Percentiles rank a stretch among this genome's conserved stretches.
Conservation (phyloP, 2,113 vertebrate genomes). For the Atrichornis clamosus region DNA sequence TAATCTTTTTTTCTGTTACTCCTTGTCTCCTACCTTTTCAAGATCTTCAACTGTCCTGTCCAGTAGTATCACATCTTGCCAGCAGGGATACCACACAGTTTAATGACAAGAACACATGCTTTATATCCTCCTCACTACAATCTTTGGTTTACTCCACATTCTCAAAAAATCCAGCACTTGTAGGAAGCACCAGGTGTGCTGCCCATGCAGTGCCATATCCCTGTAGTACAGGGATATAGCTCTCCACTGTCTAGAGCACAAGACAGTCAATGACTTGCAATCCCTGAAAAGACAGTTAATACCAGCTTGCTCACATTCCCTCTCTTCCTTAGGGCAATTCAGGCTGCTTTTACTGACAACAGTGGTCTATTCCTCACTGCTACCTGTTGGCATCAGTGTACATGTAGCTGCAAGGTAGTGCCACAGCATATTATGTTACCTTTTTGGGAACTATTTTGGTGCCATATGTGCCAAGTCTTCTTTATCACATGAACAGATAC, state of each 20-base stretch:
- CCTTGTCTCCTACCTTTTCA: background rate
- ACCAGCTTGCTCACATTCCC: background rate
- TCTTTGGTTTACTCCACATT: background rate
- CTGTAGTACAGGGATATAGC: background rate
- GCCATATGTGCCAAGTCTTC: background rate
- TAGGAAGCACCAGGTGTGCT: background rate
- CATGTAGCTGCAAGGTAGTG: background rate
- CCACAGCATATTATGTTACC: background rate
- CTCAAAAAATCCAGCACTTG: background rate
- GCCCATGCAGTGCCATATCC: background rate
- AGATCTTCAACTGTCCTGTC: background rate
- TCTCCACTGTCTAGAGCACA: background rate
- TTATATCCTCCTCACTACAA: background rate
- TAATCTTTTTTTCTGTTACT: background rate
- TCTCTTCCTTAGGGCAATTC: background rate
- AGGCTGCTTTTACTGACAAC: background rate
- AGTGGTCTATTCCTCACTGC: background rate
- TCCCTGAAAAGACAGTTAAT: background rate
- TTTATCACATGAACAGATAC: background rate
- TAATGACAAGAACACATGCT: background rate
- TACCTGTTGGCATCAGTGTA: background rate
- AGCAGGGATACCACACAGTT: background rate
- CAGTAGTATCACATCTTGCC: background rate
- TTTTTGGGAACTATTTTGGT: background rate
- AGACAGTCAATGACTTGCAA: background rate